Conservation (phyloP, 2,888 invertebrate genomes). For the Leptinotarsa haldemani region DNA sequence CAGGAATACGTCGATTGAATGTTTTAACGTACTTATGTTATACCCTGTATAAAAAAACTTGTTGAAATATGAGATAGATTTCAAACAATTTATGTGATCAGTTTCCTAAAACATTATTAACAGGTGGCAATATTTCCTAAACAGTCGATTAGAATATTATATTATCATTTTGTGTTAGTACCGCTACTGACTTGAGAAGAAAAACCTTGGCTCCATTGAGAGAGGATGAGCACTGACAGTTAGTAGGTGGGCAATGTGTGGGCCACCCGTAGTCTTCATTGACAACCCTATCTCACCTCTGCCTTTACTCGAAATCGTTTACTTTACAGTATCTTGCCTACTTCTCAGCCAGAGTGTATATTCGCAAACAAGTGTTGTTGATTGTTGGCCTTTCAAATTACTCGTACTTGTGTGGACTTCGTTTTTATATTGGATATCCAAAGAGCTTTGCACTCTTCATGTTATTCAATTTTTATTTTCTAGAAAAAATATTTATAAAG, state of each 20-base stretch:
- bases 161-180: background rate
- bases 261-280: slow-evolving; percentile 55
- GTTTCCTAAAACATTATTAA: background rate
- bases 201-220: slow-evolving; percentile 34
- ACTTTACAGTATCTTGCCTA: slow-evolving; percentile 39
- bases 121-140: background rate
- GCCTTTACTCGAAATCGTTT: slow-evolving; percentile 40
- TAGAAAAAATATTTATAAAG: background rate
- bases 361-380: slow-evolving; percentile 34
- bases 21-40: too few species aligned
- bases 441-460: slow-evolving; percentile 3
- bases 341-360: slow-evolving; percentile 30
- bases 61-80: too few species aligned
- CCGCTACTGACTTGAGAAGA: slow-evolving; percentile 23
- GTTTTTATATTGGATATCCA: background rate
- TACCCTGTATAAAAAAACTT: too few species aligned
- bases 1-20: too few species aligned
- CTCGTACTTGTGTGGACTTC: background rate
- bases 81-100: too few species aligned
- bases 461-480: background rate
- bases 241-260: slow-evolving; percentile 52
- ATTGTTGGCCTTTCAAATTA: slow-evolving; percentile 18
- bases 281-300: slow-evolving; percentile 52
- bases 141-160: background rate
- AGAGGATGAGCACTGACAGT: slow-evolving; percentile 53